Conservation (phyloP, 2,888 invertebrate species). For the Andrena chrysosceles region DNA sequence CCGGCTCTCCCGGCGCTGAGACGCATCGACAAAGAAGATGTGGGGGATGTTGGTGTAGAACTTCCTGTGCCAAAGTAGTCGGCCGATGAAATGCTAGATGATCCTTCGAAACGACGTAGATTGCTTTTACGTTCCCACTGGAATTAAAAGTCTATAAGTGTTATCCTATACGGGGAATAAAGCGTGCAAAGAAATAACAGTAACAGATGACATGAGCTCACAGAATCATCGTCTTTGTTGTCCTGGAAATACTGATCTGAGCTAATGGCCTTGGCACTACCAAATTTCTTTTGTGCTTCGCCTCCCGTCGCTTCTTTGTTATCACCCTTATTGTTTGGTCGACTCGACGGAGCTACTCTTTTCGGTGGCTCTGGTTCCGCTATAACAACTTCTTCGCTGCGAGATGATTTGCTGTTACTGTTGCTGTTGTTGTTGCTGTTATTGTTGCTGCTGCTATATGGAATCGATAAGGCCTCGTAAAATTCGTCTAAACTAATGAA, state of each 20-base stretch:
- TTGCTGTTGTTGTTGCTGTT: conserved; percentile 73
- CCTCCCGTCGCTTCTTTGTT: conserved; percentile 85
- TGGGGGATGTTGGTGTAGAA: conserved; percentile 79
- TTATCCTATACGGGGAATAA: conserved; percentile 19
- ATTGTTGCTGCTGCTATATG: conserved; percentile 74
- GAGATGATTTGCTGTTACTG: conserved; percentile 75
- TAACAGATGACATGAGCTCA: conserved; percentile 71
- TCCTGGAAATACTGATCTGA: conserved; percentile 98
- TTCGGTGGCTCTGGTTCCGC: conserved; percentile 80
- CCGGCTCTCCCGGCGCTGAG: conserved; percentile 75
- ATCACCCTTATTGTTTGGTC: conserved; percentile 68
- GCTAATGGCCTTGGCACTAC: conserved; percentile 98
- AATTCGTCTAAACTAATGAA: conserved; percentile 84
- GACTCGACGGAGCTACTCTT: conserved; percentile 70
- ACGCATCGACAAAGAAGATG: conserved; percentile 80
- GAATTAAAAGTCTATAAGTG: conserved; percentile 37
- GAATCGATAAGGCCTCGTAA: conserved; percentile 76
- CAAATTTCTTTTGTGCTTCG: conserved; percentile 97
- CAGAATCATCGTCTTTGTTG: conserved; percentile 86
- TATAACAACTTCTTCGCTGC: conserved; percentile 85
- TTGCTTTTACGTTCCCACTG: conserved; percentile 87
- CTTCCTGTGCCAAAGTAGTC: conserved; percentile 94
- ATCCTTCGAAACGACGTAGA: conserved; percentile 94
- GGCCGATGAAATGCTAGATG: conserved; percentile 97
- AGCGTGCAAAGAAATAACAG: conserved; percentile 17